Conservation (phyloP, 2,888 invertebrate genomes). For the Synanthedon tipuliformis region DNA sequence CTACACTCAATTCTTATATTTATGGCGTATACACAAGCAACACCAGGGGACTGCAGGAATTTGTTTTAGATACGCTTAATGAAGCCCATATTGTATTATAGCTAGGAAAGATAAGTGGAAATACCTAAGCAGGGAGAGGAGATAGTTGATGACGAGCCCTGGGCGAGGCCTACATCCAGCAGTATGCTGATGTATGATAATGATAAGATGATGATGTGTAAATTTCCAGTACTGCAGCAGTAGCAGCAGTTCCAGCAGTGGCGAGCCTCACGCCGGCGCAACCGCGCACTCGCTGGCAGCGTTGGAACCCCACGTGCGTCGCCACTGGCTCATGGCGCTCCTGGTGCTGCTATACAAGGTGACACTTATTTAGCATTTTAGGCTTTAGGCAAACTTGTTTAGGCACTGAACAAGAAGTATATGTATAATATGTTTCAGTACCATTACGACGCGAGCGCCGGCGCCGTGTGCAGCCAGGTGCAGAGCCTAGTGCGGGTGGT, state of each 20-base stretch:
- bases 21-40: too few relatives aligned
- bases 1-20: too few relatives aligned
- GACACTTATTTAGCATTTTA: too few relatives aligned
- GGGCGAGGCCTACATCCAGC: too few relatives aligned
- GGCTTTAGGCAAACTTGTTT: neutral
- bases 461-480: constrained; percentile 76
- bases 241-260: neutral
- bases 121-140: too few relatives aligned
- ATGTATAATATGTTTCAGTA: constrained; percentile 58
- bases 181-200: neutral
- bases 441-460: constrained; percentile 79
- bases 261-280: constrained; percentile 3
- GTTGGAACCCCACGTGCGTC: constrained; percentile 86
- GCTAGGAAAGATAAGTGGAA: too few relatives aligned
- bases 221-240: constrained; percentile 40
- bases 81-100: too few relatives aligned
- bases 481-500: constrained; percentile 88
- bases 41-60: too few relatives aligned
- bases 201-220: too few relatives aligned
- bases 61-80: too few relatives aligned
- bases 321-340: constrained; percentile 93
- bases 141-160: too few relatives aligned
- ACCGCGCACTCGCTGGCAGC: constrained; percentile 84
- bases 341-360: constrained; percentile 97
- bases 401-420: neutral